Conservation (phyloP, 2,888 invertebrate genomes). For the Mythimna impura region DNA sequence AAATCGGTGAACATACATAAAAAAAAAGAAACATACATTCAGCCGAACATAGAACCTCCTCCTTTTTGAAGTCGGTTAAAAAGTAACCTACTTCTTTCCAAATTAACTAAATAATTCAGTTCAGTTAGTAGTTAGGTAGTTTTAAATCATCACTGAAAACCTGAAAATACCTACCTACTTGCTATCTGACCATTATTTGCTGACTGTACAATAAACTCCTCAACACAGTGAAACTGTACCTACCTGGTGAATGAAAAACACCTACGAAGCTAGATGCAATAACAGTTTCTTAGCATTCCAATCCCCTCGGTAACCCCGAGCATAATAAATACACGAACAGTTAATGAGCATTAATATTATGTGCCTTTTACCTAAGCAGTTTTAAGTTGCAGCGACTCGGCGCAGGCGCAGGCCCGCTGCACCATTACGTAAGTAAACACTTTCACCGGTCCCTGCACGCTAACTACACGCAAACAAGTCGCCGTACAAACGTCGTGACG, state of each 20-base stretch:
- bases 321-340: constrained; percentile 23
- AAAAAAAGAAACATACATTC: no score
- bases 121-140: no score
- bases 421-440: constrained; percentile 87
- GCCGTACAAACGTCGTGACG: constrained; percentile 68
- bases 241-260: neutral
- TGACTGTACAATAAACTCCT: neutral
- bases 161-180: neutral
- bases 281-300: constrained; percentile 13
- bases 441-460: constrained; percentile 81
- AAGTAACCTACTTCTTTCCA: neutral
- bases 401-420: constrained; percentile 67
- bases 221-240: neutral
- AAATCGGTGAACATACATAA: no score
- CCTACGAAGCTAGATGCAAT: neutral
- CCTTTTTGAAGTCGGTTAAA: no score
- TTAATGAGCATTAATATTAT: constrained; percentile 45
- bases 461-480: constrained; percentile 69
- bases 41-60: no score
- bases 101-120: neutral
- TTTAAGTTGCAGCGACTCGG: constrained; percentile 73
- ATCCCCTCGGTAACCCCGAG: constrained; percentile 14
- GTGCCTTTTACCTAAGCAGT: constrained; percentile 62
- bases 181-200: neutral
- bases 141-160: neutral